phyloP scores from a whole-genome alignment of 2,888 invertebrate genomes.

The Spodoptera littoralis region DNA sequence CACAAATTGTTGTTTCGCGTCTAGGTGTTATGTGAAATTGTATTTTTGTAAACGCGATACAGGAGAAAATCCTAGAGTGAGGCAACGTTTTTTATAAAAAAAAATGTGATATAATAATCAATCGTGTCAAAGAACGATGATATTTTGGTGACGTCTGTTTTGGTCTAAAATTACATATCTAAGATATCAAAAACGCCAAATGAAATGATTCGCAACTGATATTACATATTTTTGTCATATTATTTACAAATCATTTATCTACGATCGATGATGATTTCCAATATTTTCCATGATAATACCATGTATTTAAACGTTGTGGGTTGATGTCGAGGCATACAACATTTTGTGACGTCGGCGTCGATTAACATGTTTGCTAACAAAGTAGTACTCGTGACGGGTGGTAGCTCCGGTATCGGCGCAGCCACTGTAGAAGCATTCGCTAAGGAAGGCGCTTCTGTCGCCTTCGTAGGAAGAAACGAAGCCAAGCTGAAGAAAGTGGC shows the following conservation, averaged over 20 bases:
- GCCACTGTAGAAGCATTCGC: conserved; percentile 90
- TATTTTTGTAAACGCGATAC: too few relatives aligned
- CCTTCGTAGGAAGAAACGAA: conserved; percentile 90
- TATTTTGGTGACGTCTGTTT: too few relatives aligned
- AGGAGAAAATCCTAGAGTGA: too few relatives aligned
- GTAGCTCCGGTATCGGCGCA: conserved; percentile 91
- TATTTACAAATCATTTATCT: neutral
- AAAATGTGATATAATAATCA: too few relatives aligned
- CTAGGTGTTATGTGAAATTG: too few relatives aligned
- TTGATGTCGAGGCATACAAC: neutral
- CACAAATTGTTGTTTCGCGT: too few relatives aligned
- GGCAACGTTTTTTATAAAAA: too few relatives aligned
- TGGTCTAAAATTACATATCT: too few relatives aligned
- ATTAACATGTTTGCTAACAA: conserved; percentile 62
- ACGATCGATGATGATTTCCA: too few relatives aligned
- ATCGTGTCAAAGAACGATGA: too few relatives aligned
- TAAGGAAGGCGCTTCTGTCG: conserved; percentile 88
- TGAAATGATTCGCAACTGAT: too few relatives aligned
- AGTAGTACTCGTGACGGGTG: conserved; percentile 78
- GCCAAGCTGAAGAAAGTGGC: conserved; percentile 89
- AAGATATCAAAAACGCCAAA: too few relatives aligned
- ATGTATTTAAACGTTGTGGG: neutral
- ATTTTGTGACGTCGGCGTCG: neutral
- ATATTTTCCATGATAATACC: neutral
- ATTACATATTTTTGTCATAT: neutral